Evolutionary conservation across 2,888 invertebrate species (phyloP).

Genomic region (Cephus spinipes): DNA sequence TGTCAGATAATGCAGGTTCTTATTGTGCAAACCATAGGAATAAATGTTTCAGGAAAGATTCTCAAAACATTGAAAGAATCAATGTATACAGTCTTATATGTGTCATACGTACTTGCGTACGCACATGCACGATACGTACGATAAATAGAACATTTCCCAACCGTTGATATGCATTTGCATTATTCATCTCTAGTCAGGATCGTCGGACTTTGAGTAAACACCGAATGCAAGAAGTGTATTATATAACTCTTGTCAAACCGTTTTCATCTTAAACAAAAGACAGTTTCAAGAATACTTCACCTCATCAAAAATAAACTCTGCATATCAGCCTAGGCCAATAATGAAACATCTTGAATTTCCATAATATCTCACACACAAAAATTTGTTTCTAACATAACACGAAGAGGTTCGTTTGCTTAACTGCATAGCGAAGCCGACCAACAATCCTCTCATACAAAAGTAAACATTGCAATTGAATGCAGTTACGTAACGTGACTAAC

Average conservation of each 20-base stretch:
- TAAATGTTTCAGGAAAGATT: not conserved
- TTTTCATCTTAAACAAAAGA: not conserved
- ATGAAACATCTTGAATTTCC: not conserved
- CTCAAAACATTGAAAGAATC: not conserved
- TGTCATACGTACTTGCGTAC: not conserved
- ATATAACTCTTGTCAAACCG: not conserved
- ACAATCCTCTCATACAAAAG: not conserved
- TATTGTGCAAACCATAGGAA: not conserved
- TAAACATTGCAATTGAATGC: not conserved
- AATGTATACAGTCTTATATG: not conserved
- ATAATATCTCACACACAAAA: not conserved
- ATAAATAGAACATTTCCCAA: not conserved
- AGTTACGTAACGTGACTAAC: not conserved
- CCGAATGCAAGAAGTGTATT: not conserved
- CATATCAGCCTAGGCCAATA: not conserved
- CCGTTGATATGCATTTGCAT: not conserved
- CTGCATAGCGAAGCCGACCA: not conserved
- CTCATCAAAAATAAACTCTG: not conserved
- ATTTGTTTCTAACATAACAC: not conserved
- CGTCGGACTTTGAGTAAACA: not conserved
- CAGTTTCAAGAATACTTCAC: not conserved
- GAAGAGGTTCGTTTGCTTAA: not conserved
- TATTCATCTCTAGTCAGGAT: not conserved
- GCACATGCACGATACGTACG: not conserved
- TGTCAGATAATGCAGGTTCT: not conserved